phyloP scores from a whole-genome alignment of 2,797 vertebrate genomes.

The Chelonia mydas region DNA sequence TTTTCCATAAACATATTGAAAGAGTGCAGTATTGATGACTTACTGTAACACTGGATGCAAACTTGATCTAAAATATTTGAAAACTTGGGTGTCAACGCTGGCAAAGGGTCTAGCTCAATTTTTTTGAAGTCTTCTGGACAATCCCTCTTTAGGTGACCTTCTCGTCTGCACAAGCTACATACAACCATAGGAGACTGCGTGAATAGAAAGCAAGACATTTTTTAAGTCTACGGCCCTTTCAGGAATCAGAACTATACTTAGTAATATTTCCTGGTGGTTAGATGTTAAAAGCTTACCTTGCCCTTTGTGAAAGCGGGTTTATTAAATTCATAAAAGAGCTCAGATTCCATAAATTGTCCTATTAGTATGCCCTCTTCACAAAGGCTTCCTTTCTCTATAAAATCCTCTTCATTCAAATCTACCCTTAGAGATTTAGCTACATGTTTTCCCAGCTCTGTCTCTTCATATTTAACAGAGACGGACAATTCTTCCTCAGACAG shows the following conservation, averaged over 20 bases:
- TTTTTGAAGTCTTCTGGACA: slow-evolving; percentile 98
- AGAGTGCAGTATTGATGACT: slow-evolving; percentile 71
- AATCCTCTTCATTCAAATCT: slow-evolving; percentile 63
- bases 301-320: slow-evolving; percentile 90
- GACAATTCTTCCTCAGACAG: slow-evolving; percentile 84
- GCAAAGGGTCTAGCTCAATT: slow-evolving; percentile 90
- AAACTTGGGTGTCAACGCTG: slow-evolving; percentile 87
- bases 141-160: slow-evolving; percentile 94
- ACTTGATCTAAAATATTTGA: slow-evolving; percentile 87
- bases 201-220: slow-evolving; percentile 43
- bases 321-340: slow-evolving; percentile 87
- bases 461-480: slow-evolving; percentile 38
- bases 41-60: slow-evolving; percentile 93
- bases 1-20: neutral
- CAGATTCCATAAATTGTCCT: slow-evolving; percentile 47
- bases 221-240: neutral
- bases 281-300: slow-evolving; percentile 84
- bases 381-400: slow-evolving; percentile 61
- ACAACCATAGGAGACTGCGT: slow-evolving; percentile 90
- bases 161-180: slow-evolving; percentile 93
- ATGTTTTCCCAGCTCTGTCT: slow-evolving; percentile 40
- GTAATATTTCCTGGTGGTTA: neutral
- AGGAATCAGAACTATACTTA: neutral
- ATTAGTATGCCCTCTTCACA: slow-evolving; percentile 69
- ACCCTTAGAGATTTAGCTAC: slow-evolving; percentile 3